A percentile compares a stretch with the other conserved stretches of the same genome.
phyloP scores from a whole-genome alignment of 2,797 vertebrate species.

The Eleutherodactylus coqui region DNA sequence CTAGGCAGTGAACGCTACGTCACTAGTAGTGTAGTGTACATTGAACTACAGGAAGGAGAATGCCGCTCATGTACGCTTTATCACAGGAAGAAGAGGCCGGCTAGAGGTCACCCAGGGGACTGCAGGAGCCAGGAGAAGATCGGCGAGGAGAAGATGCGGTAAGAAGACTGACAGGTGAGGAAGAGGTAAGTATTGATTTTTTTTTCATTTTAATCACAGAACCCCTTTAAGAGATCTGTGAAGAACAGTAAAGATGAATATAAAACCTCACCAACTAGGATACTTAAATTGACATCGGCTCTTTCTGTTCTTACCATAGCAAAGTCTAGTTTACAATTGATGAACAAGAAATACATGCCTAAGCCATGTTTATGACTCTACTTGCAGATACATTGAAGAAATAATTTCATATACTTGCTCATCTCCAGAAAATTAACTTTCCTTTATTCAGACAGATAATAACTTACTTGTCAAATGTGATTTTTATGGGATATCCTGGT shows the following conservation, averaged over 20 bases:
- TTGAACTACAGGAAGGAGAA: no score
- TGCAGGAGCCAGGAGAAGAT: no score
- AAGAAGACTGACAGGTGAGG: no score
- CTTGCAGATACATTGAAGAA: neutral
- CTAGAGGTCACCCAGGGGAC: no score
- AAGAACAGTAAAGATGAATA: neutral
- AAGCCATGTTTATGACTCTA: neutral
- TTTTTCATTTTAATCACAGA: no score
- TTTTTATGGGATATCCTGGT: slow-evolving; percentile 98
- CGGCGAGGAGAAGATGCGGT: no score
- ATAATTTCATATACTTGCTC: neutral
- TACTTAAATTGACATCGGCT: neutral
- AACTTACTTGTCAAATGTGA: slow-evolving; percentile 95
- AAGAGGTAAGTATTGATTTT: no score
- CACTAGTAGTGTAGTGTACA: no score
- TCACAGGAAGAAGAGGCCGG: no score
- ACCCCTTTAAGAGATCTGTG: no score
- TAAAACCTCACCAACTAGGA: neutral
- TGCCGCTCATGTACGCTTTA: no score
- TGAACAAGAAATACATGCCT: neutral
- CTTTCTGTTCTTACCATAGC: neutral
- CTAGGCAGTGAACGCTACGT: no score
- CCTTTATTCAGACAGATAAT: neutral
- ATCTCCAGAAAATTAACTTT: neutral
- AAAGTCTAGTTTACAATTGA: neutral